Base-by-base conservation (phyloP, 1,140 invertebrate genomes). In the Heliothis virescens region DNA sequence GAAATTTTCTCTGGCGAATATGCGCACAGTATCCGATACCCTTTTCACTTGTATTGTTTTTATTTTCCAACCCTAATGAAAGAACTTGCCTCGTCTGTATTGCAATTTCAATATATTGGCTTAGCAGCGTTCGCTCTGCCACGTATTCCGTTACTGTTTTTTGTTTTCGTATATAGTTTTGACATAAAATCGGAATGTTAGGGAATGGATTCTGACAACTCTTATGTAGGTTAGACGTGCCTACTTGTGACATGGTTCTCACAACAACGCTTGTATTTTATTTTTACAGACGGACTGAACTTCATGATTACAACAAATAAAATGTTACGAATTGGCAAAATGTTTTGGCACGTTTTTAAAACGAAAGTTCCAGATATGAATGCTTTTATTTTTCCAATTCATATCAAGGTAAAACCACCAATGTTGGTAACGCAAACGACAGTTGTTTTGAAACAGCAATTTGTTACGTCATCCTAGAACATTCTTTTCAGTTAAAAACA, bases 11-110 rank as follows among this genome's bases (percentile, higher is more conserved):
- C 88, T 83, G 85, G 81, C 89, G 87, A 89, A 90, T 92, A 93
- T 91, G 90, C 89, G 90, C 87, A 82, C 83, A 82, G 87, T 88
- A 91, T 89, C 88, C 88, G 90, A 93, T 92, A 94, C 91, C 92
- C 91, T 93, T 93, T 94, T 92, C 91, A 92, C 89, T 94, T 92
- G 89, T 93, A 92, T 93, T 92, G 91, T 93, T 94, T 94, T 93
- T 93, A 93, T 93, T 91, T 89, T 90, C 85, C 87, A 90, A 92
- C 91, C 87, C 90, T 93, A 94, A 94, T 94, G 91, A 93, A 94
- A 93, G 90, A 91, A 91, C 86, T 91, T 88, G 87, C 85, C 81
- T 84, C 81, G 82, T 87, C 82, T 82, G 83, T 84, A 87, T 85
- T 80, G 83, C 86, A 81, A 85, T 88, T 90, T 85, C 82, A 82